Conservation (phyloP, 1,140 invertebrate species). For the Aphidius gifuensis region DNA sequence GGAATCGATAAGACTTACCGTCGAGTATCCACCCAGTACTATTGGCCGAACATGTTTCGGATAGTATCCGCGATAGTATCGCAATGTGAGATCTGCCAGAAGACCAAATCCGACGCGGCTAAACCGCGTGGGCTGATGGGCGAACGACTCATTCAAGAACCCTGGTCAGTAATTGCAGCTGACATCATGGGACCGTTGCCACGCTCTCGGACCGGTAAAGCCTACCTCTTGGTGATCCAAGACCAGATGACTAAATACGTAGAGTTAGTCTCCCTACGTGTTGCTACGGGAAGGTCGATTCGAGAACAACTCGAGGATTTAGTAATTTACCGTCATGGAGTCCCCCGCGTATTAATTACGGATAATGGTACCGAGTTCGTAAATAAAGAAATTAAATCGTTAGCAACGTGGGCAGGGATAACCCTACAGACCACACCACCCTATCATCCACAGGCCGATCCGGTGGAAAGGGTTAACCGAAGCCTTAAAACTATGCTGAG, state of each 20-base stretch:
- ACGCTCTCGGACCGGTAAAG: neutral
- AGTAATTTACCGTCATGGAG: slow-evolving; percentile 37
- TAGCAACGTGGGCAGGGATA: slow-evolving; percentile 19
- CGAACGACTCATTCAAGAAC: slow-evolving; percentile 15
- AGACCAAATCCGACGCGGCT: slow-evolving; percentile 30
- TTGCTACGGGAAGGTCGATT: slow-evolving; percentile 32
- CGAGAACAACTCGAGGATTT: slow-evolving; percentile 30
- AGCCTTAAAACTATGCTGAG: slow-evolving; percentile 43
- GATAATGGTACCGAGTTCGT: slow-evolving; percentile 52
- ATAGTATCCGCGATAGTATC: slow-evolving; percentile 33
- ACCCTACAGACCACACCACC: slow-evolving; percentile 34
- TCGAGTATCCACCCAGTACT: slow-evolving; percentile 27
- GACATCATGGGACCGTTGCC: neutral
- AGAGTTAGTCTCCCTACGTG: slow-evolving; percentile 35
- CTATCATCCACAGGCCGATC: slow-evolving; percentile 44
- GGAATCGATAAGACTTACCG: slow-evolving; percentile 36
- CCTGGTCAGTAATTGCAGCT: neutral
- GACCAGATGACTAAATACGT: slow-evolving; percentile 38
- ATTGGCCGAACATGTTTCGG: slow-evolving; percentile 35
- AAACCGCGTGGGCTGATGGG: slow-evolving; percentile 36
- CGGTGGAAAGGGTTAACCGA: slow-evolving; percentile 41
- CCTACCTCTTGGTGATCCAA: slow-evolving; percentile 36
- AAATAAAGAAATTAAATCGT: slow-evolving; percentile 4
- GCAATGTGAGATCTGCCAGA: slow-evolving; percentile 32
- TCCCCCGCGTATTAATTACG: slow-evolving; percentile 37